phyloP scores from a whole-genome alignment of 2,797 vertebrate genomes.

The Austrolebias charrua region DNA sequence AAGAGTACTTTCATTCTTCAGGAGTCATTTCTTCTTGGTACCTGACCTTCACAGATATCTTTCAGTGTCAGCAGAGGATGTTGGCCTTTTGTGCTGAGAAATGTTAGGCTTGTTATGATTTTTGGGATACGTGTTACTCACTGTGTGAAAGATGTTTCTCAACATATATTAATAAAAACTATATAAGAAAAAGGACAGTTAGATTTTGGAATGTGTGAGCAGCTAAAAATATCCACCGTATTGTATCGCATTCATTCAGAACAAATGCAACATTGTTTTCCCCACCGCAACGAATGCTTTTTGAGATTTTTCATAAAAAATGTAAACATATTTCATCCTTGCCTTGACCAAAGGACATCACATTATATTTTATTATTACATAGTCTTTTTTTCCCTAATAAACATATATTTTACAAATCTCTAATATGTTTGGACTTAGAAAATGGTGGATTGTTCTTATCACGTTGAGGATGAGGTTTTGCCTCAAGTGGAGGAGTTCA shows the following conservation, averaged over 20 bases:
- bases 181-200: too few relatives aligned
- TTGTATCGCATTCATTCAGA: background rate
- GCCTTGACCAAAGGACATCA: background rate
- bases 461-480: too few relatives aligned
- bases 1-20: background rate
- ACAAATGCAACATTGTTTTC: background rate
- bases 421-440: background rate
- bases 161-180: too few relatives aligned
- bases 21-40: background rate
- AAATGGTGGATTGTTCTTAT: too few relatives aligned
- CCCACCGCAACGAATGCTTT: background rate
- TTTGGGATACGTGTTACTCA: background rate
- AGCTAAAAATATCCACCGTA: background rate
- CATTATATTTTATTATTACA: background rate
- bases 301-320: background rate
- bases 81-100: background rate
- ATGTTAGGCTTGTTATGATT: background rate
- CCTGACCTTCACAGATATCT: background rate
- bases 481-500: too few relatives aligned
- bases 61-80: background rate
- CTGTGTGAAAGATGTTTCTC: background rate
- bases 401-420: background rate
- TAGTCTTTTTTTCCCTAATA: background rate
- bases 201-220: too few relatives aligned
- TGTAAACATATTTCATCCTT: background rate